Evolutionary conservation across 2,797 vertebrate genomes (phyloP), one percentile per base, ranked within the genome.

Genomic region (Zonotrichia albicollis): DNA sequence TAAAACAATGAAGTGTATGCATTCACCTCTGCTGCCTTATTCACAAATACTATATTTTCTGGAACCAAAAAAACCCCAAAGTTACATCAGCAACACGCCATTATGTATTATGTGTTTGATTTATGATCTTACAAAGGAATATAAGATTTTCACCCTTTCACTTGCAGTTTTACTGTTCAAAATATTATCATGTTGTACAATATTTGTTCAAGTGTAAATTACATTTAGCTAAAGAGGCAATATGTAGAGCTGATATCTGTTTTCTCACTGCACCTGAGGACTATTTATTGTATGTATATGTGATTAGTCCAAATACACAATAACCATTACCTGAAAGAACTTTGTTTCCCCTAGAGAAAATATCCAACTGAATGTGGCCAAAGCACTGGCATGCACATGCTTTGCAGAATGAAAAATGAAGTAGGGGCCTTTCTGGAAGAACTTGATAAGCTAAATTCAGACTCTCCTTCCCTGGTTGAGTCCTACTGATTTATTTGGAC

Each of bases 161-260:
- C 46, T 62, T 80, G 50, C 16, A 68, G 11, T 29, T 87, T 80
- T 61, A 32, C 25, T 65, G 29, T 43, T n/a, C 64, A 48, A 91
- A 80, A 67, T 58, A 60, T 23, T 68, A 58, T 94, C 11, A 5
- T 13, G 29, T 13, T 13, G 29, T 13, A 26, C 36, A 70, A 51
- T 6, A 58, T 79, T 89, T 84, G 27, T 50, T 80, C 32, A 57
- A 79, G 32, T 45, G 57, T 40, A 91, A 88, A 84, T 79, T 90
- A 23, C 61, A 57, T 51, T 50, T 68, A 82, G 15, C 25, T 61
- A 30, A 64, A 71, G 42, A 79, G 27, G 7, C 12, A 77, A 45
- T 43, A 71, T 23, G n/a, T 1, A 75, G 42, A 87, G 9, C 6
- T 84, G 64, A 42, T 22, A 53, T 51, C 32, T 92, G 38, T 60